Evolutionary conservation across 2,113 vertebrate genomes (phyloP), one percentile per base, ranked within the genome.

Genomic region (Siniperca knerii): DNA sequence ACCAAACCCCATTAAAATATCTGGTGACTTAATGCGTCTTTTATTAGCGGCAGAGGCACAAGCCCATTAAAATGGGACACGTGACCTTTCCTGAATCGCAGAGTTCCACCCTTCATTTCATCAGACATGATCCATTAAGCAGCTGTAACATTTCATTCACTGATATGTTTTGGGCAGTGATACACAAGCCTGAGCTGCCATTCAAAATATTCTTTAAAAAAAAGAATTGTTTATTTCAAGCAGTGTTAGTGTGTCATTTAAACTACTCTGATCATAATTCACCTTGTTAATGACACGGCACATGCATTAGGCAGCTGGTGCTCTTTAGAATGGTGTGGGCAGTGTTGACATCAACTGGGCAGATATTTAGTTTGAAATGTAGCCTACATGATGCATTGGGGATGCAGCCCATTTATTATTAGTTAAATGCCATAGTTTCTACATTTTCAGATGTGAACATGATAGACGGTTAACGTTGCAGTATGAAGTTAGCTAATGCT

Each of bases 41-140:
- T 78, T 91, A 83, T 86, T 77, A 81, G 85, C 57, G 29, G 40
- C 77, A 52, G 44, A 81, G 35, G 67, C 20, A 4, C 44, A 62
- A 73, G 68, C 80, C 86, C 75, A 83, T 89, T 90, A 81, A 84
- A 88, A 82, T 0, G 13, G 60, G 46, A 71, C 78, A 79, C 11
- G 25, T 76, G 70, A 85, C 83, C 76, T 79, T 89, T 75, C 35
- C 62, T 78, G 75, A 86, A 80, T 84, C 35, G 9, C 82, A 78
- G 48, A 87, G 78, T 72, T 84, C 60, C 75, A 55, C 50, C 68
- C 65, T 85, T 88, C 75, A 69, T 25, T 86, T 87, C 82, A 80
- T 84, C 70, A 86, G 72, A 87, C n/a, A 70, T 79, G 68, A 91
- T 75, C 84, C 90, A 90, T 92, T 90, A 89, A 86, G 82, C 72